These are phyloP conservation scores for Pardosa pseudoannulata DNA, from an alignment of 2,888 invertebrate species.

Conservation along the genomic window DNA sequence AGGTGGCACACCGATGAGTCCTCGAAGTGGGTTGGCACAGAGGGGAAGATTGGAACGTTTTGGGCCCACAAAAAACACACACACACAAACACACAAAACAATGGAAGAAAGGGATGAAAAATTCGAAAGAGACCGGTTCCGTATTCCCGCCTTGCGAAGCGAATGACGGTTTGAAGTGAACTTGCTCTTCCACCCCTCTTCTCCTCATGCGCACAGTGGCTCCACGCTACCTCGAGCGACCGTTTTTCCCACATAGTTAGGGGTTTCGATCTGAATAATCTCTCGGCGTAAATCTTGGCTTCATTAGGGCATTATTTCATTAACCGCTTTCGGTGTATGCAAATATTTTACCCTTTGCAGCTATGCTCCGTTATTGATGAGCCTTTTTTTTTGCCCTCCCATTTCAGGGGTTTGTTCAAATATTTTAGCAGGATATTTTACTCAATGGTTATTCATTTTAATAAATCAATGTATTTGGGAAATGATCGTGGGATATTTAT, in stretches of 20 bases:
- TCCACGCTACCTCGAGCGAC: conserved; percentile 2
- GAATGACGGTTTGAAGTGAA: conserved; percentile 1
- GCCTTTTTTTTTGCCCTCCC: too few relatives aligned
- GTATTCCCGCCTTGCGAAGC: conserved; percentile 3
- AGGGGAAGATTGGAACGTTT: background rate
- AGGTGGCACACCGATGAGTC: background rate
- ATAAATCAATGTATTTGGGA: too few relatives aligned
- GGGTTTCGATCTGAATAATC: background rate
- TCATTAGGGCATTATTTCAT: background rate
- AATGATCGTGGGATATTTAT: too few relatives aligned
- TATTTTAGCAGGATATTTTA: too few relatives aligned
- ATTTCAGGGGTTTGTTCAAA: too few relatives aligned
- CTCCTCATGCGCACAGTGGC: background rate
- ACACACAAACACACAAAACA: background rate
- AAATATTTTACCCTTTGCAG: conserved; percentile 1
- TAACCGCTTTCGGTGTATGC: background rate
- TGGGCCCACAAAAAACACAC: too few relatives aligned
- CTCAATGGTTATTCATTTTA: too few relatives aligned
- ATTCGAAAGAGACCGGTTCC: background rate
- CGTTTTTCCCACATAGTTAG: background rate
- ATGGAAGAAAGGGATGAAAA: background rate
- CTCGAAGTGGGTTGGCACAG: background rate
- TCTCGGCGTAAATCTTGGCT: background rate
- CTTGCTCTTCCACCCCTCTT: conserved; percentile 4
- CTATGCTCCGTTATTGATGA: too few relatives aligned